Evolutionary conservation across 2,888 invertebrate genomes (phyloP), one percentile per base, ranked within the genome.

Genomic region (Drosophila villosipedis): DNA sequence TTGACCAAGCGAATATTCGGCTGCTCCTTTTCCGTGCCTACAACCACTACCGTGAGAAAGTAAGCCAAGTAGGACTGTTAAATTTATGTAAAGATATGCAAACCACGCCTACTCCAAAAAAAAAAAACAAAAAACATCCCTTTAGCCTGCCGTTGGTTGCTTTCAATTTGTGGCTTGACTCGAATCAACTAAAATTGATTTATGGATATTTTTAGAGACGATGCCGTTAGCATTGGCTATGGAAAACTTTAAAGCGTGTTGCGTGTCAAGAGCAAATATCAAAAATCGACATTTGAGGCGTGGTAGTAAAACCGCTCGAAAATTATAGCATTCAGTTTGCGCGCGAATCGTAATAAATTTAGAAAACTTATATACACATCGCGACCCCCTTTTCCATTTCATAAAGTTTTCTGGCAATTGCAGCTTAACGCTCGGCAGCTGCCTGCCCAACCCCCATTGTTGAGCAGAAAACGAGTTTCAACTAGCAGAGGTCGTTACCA

Each of bases 261-360:
- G 85, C 85, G 85, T 86, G 85, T 90, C 90, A 86, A 85, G 85
- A 75, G 85, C 85, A 90, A 86, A 86, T 86, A 86, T 86, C 90
- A 86, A 85, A 86, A 86, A 86, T 86, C 85, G 85, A 88, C 90
- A 89, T 84, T 85, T 77, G 64, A 73, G 90, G 85, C 85, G 90
- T 80, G 89, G 78, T 74, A 83, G 89, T 83, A 85, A 89, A 86
- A 88, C 85, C 90, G 89, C 86, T 86, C 68, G 81, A 90, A 86
- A 86, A 86, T 86, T 86, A 86, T 90, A 90, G 85, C 89, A 83
- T 90, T 86, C 85, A 85, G 90, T 76, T 90, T 76, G 85, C 68
- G 89, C 85, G 85, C 85, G 85, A 90, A 86, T 90, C 71, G 85
- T 88, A 90, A 86, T 86, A 86, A 86, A 86, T 86, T 86, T 86